Evolutionary conservation across 1,140 invertebrate species (phyloP), one percentile per base, ranked within the genome.

Genomic region (Heliothis virescens): DNA sequence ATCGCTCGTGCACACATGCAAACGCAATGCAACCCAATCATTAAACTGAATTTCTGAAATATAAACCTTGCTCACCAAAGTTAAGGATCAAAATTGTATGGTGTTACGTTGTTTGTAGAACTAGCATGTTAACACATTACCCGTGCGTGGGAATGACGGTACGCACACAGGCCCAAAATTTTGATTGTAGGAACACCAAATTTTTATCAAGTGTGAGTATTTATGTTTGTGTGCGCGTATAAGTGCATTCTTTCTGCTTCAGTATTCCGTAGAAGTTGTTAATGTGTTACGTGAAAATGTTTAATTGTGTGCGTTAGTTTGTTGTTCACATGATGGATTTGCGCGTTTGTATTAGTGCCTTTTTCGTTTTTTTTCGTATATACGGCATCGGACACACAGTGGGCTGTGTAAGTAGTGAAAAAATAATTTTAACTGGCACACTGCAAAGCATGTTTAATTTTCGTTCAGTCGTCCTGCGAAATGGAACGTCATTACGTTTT

Each of bases 361-460:
- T 94, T 92, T 91, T 90, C 83, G 83, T 89, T 93, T 92, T 93
- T 88, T 83, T 83, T 79, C 60, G 75, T 78, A 77, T 78, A 48
- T 75, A 80, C 82, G 82, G 83, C 78, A 81, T 74, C 74, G 85
- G 87, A 85, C 89, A 85, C 89, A 92, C 90, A 92, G 85, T 81
- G 88, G 89, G 84, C 84, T 85, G 87, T 84, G 90, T 87, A 83
- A 87, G 84, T 82, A 87, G 86, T 91, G 91, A 94, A 93, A 94
- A 94, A 94, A 94, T 94, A 94, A 94, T 94, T 94, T 94, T 91
- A 94, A 94, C 91, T 93, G 91, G 91, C 92, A 93, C 92, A 92
- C 87, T 88, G 90, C 89, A 89, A 83, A 86, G 85, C 85, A 87
- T 91, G 93, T 93, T 94, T 94, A 94, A 93, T 93, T 94, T 94